Percentiles rank a stretch among this genome's conserved stretches.
Conservation (phyloP, 2,113 vertebrate genomes). For the Podarcis raffonei region DNA sequence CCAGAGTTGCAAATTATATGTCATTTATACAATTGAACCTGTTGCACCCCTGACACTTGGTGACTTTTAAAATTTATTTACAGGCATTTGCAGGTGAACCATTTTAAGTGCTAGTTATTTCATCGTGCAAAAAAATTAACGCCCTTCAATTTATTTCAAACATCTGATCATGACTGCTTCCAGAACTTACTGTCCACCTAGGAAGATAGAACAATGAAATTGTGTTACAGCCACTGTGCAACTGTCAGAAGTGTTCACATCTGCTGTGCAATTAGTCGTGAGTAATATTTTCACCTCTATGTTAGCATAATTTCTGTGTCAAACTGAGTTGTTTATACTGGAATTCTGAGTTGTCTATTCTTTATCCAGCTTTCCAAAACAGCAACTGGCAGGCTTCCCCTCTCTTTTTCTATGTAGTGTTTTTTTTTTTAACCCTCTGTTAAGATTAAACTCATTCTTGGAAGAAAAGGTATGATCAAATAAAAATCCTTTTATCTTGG, state of each 20-base stretch:
- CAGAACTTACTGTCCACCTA: neutral
- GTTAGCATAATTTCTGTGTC: neutral
- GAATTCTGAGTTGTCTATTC: constrained; percentile 35
- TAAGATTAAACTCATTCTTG: constrained; percentile 39
- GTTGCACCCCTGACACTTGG: no score
- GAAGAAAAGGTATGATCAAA: constrained; percentile 48
- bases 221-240: neutral
- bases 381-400: constrained; percentile 31
- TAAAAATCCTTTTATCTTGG: constrained; percentile 25
- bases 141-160: neutral
- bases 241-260: neutral
- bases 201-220: neutral
- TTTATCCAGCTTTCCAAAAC: constrained; percentile 37
- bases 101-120: neutral
- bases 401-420: neutral
- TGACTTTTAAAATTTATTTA: neutral
- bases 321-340: neutral
- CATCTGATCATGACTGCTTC: neutral
- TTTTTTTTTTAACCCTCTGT: constrained; percentile 21
- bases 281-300: neutral
- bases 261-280: neutral
- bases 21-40: no score
- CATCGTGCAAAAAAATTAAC: no score
- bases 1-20: no score
- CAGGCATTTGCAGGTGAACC: neutral